phyloP scores from a whole-genome alignment of 2,888 invertebrate species.

The Lottia gigantea region DNA sequence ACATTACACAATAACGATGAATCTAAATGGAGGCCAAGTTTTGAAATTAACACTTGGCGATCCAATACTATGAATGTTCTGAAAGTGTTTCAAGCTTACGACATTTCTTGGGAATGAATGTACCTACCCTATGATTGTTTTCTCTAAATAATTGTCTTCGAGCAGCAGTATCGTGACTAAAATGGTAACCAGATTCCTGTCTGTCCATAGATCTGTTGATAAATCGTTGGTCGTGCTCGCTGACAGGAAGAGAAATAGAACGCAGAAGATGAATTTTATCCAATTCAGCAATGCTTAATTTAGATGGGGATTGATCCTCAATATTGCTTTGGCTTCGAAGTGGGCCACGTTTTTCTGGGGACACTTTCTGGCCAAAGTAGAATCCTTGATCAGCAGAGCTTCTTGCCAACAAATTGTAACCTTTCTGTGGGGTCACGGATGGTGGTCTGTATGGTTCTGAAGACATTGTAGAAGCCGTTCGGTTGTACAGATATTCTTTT shows the following conservation, averaged over 20 bases:
- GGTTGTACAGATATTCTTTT: not conserved
- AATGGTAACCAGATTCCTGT: too few relatives aligned
- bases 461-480: not conserved
- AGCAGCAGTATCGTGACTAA: too few relatives aligned
- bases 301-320: not conserved
- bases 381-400: not conserved
- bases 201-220: too few relatives aligned
- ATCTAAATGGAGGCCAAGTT: too few relatives aligned
- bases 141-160: too few relatives aligned
- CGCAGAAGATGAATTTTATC: not conserved
- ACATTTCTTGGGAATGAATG: too few relatives aligned
- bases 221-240: too few relatives aligned
- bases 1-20: too few relatives aligned
- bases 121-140: too few relatives aligned
- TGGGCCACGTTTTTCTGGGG: not conserved
- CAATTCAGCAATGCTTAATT: not conserved
- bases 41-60: too few relatives aligned
- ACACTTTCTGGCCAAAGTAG: not conserved
- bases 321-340: slow-evolving; percentile 2
- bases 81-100: too few relatives aligned
- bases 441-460: not conserved
- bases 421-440: not conserved
- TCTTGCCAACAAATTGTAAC: not conserved
- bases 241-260: not conserved
- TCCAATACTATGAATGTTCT: too few relatives aligned